Evolutionary conservation across 2,113 vertebrate genomes (phyloP).

Genomic region (Lasiurus cinereus): DNA sequence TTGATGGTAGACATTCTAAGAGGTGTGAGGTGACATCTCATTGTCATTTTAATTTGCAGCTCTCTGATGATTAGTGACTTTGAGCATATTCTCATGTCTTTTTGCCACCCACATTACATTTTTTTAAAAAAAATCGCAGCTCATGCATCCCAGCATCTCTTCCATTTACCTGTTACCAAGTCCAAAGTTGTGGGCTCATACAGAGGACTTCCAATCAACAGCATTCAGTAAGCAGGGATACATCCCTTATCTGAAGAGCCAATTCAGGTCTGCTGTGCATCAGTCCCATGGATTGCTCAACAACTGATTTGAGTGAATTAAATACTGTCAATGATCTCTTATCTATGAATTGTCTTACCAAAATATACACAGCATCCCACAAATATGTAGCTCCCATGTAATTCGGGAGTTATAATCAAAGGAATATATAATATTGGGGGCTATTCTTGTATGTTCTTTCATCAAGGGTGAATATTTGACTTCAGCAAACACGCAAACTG

Average conservation of each 20-base stretch:
- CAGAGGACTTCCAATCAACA: background rate
- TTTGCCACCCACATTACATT: too few species aligned
- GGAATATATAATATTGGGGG: constrained; percentile 69
- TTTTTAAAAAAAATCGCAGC: background rate
- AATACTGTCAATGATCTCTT: background rate
- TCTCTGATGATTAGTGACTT: too few species aligned
- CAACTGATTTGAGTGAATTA: background rate
- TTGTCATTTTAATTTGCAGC: too few species aligned
- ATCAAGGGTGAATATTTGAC: constrained; percentile 72
- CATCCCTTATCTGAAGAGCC: background rate
- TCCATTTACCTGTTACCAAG: background rate
- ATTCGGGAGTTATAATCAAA: constrained; percentile 79
- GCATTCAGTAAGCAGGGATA: background rate
- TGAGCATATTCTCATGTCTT: too few species aligned
- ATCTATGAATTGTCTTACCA: constrained; percentile 60
- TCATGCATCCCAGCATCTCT: background rate
- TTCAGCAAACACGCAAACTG: constrained; percentile 74
- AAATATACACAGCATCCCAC: constrained; percentile 77
- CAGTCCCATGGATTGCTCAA: background rate
- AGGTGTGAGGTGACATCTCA: too few species aligned
- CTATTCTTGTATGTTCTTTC: constrained; percentile 74
- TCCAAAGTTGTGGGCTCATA: background rate
- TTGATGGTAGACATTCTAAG: too few species aligned
- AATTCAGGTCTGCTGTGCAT: background rate
- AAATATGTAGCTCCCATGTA: constrained; percentile 78